These are phyloP conservation scores for Drosophila triauraria DNA, from an alignment of 1,140 invertebrate genomes.

Conservation along the genomic window DNA sequence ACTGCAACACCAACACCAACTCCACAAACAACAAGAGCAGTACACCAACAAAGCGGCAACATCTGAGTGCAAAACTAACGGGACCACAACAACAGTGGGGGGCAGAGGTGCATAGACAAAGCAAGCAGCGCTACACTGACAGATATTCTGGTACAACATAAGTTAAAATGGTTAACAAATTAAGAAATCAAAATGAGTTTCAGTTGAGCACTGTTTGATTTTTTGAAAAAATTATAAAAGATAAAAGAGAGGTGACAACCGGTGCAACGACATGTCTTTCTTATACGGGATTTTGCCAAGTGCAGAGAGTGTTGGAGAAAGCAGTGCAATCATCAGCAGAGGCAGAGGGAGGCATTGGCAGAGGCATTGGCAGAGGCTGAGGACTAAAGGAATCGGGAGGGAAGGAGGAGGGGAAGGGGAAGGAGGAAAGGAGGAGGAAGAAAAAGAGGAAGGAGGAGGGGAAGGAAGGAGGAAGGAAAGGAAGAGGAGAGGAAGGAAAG, in stretches of 20 bases:
- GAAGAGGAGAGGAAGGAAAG: too few species aligned
- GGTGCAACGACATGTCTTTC: too few species aligned
- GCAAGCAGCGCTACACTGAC: neutral
- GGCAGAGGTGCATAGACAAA: slow-evolving; percentile 10
- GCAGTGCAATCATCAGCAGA: slow-evolving; percentile 15
- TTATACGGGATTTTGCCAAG: neutral
- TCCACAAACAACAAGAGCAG: neutral
- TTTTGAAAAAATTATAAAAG: neutral
- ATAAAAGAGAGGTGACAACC: too few species aligned
- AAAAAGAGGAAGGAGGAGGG: too few species aligned
- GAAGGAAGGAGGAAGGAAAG: too few species aligned
- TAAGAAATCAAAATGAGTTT: too few species aligned
- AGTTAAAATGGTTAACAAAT: too few species aligned
- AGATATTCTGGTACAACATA: neutral
- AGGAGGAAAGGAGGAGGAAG: too few species aligned
- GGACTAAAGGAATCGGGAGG: neutral
- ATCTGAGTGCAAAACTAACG: slow-evolving; percentile 60
- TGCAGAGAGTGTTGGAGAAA: slow-evolving; percentile 8
- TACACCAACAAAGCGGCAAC: slow-evolving; percentile 24
- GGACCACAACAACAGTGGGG: slow-evolving; percentile 45
- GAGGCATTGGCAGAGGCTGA: neutral
- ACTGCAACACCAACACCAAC: slow-evolving; percentile 33
- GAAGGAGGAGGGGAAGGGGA: too few species aligned
- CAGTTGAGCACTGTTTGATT: neutral
- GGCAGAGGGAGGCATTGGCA: too few species aligned